These are phyloP conservation scores for Melanostigma gelatinosum DNA, from an alignment of 2,113 vertebrate genomes.

Conservation along the genomic window DNA sequence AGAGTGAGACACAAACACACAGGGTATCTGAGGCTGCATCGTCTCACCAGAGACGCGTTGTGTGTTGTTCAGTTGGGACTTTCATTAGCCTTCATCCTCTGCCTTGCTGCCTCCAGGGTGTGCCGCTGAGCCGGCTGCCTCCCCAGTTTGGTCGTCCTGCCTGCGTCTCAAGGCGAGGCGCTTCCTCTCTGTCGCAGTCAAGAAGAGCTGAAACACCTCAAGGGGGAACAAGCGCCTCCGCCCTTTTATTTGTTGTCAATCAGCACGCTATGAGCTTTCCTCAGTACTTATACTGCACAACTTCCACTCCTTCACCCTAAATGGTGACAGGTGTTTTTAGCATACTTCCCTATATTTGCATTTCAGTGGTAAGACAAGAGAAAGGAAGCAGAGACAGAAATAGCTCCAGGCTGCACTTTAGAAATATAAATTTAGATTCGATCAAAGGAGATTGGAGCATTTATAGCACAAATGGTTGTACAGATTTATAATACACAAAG, in stretches of 20 bases:
- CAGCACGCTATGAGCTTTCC: constrained; percentile 16
- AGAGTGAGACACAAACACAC: neutral
- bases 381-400: constrained; percentile 42
- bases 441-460: constrained; percentile 42
- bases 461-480: constrained; percentile 31
- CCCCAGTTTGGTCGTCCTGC: neutral
- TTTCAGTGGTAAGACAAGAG: constrained; percentile 40
- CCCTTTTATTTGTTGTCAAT: constrained; percentile 12
- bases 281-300: neutral
- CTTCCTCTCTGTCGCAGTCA: neutral
- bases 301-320: constrained; percentile 34
- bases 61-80: neutral
- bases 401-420: constrained; percentile 50
- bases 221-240: neutral
- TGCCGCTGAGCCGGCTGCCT: neutral
- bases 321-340: constrained; percentile 40
- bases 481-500: constrained; percentile 13
- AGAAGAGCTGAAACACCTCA: constrained; percentile 18
- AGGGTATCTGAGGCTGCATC: neutral
- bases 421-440: no score
- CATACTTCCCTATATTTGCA: constrained; percentile 23
- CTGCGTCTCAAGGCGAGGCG: neutral
- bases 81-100: constrained; percentile 1
- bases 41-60: neutral
- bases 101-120: neutral